Conservation (phyloP, 2,888 invertebrate genomes). For the Pristionchus maxplancki region DNA sequence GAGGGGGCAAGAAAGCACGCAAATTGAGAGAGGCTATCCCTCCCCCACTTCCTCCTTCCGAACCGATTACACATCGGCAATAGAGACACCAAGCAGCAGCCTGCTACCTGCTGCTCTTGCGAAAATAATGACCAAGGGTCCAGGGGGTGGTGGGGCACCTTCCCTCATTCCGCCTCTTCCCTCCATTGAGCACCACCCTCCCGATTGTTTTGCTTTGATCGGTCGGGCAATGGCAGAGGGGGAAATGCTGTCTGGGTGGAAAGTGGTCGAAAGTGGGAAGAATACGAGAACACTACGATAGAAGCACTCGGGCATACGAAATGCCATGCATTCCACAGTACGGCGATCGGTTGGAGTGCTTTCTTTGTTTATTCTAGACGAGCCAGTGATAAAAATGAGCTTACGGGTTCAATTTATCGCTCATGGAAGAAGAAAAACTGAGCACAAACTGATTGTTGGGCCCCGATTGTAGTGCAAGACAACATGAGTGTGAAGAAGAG, state of each 20-base stretch:
- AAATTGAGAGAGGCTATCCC: neutral
- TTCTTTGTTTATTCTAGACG: no score
- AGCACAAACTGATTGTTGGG: no score
- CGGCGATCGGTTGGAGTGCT: neutral
- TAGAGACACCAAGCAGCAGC: neutral
- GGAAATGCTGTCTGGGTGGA: neutral
- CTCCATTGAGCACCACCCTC: neutral
- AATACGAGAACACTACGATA: neutral
- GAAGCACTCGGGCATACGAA: neutral
- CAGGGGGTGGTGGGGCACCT: neutral
- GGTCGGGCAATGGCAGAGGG: neutral
- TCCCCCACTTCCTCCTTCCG: neutral
- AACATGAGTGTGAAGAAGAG: neutral
- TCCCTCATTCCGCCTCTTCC: neutral
- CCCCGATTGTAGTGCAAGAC: no score
- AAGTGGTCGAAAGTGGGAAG: neutral
- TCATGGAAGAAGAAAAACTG: no score
- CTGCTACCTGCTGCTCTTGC: neutral
- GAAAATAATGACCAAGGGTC: neutral
- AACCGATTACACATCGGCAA: neutral
- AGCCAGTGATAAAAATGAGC: no score
- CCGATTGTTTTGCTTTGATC: conserved; percentile 32
- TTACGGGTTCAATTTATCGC: no score
- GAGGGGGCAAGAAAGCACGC: no score
- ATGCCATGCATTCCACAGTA: neutral